Base-by-base conservation (phyloP, 2,888 invertebrate genomes). In the Stegana nigrithorax region DNA sequence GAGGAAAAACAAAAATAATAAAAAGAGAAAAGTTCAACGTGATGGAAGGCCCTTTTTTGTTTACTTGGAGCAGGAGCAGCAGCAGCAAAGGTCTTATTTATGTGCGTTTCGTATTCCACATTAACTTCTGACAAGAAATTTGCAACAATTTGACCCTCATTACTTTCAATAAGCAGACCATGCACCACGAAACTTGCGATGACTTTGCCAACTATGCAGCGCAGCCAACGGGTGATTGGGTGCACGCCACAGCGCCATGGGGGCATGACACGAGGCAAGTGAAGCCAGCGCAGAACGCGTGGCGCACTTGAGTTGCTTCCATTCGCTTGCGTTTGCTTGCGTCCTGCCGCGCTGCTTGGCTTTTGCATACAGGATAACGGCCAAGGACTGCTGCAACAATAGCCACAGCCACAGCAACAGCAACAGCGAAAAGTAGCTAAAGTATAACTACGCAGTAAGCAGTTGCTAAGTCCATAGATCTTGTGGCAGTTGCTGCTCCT, bases 81-180 rank as follows among this genome's bases (percentile, higher is more conserved):
- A n/a, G 14, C n/a, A n/a, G n/a, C 2, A 14, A 39, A 39, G 17
- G 17, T n/a, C 12, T n/a, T n/a, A n/a, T 39, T 39, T 39, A 39
- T 17, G 17, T 39, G 17, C 14, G n/a, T 39, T 39, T 4, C 39
- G n/a, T 10, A 17, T 17, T 39, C 14, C n/a, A 39, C 12, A 39
- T n/a, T 39, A 39, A 39, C 39, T 39, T 39, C 14, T 39, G 39
- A 12, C 39, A 39, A 39, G 39, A 39, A 39, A 39, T 39, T 39
- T 39, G 39, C 39, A 39, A 39, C 39, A 39, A 39, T 39, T 39
- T 39, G 39, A 39, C 39, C 39, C 39, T 39, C 39, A 39, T 39
- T 39, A 39, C 39, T 12, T 39, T 39, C 39, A 39, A 14, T 39
- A 39, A 39, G 39, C 39, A 39, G 17, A 39, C n/a, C 14, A 10